phyloP scores from a whole-genome alignment of 2,888 invertebrate genomes.

The Campoletis raptor region DNA sequence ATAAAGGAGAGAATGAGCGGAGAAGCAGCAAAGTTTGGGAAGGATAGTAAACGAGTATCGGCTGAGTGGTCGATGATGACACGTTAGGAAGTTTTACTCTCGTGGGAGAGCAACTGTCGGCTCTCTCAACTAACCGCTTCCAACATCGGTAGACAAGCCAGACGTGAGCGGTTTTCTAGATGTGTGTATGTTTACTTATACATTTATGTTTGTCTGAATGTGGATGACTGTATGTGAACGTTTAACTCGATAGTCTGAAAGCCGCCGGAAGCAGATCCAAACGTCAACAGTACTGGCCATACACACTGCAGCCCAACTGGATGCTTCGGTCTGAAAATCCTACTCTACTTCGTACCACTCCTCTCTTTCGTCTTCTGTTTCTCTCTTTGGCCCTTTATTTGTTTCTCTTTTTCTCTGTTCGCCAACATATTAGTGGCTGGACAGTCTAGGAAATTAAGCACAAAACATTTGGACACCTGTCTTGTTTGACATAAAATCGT shows the following conservation, averaged over 20 bases:
- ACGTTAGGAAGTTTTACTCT: conserved; percentile 40
- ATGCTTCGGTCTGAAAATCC: conserved; percentile 29
- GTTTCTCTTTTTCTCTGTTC: not conserved
- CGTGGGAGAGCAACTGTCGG: conserved; percentile 50
- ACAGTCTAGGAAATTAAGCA: conserved; percentile 58
- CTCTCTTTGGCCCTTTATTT: not conserved
- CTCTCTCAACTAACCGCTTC: conserved; percentile 54
- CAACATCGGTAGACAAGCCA: conserved; percentile 54
- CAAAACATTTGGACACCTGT: conserved; percentile 54
- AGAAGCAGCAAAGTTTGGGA: conserved; percentile 39
- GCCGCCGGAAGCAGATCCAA: conserved; percentile 58
- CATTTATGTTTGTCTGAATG: not conserved
- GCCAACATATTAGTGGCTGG: not conserved
- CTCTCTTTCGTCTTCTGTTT: conserved; percentile 13
- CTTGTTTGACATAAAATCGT: not conserved
- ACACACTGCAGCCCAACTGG: conserved; percentile 14
- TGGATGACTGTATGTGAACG: not conserved
- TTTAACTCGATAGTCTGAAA: conserved; percentile 52
- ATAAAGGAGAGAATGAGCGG: conserved; percentile 47
- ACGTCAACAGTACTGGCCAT: conserved; percentile 51
- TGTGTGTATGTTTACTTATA: conserved; percentile 13
- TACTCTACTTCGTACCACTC: conserved; percentile 14
- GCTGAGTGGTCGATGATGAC: conserved; percentile 60
- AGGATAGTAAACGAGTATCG: conserved; percentile 27
- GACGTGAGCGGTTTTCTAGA: conserved; percentile 36